A percentile compares a stretch with the other conserved stretches of the same genome.
These are phyloP conservation scores for Monomorium pharaonis DNA, from an alignment of 1,140 invertebrate genomes.

Conservation along the genomic window DNA sequence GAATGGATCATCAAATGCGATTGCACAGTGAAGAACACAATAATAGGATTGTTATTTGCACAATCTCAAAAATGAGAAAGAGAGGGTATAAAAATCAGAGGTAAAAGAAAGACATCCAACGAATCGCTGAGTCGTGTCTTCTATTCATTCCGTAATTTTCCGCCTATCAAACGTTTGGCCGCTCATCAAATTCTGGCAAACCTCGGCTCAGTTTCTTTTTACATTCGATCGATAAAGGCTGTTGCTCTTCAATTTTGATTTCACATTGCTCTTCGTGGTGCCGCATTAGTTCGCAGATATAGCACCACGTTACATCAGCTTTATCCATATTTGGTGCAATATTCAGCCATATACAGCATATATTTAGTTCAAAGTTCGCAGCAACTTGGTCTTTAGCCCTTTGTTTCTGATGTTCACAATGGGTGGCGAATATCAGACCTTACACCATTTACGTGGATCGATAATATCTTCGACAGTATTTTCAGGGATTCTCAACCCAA, in stretches of 20 bases:
- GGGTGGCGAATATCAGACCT: not conserved
- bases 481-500: not conserved
- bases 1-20: not conserved
- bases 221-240: slow-evolving; percentile 1
- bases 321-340: slow-evolving; percentile 23
- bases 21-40: not conserved
- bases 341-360: not conserved
- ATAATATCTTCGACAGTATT: slow-evolving; percentile 29
- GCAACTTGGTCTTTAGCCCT: slow-evolving; percentile 35
- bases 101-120: slow-evolving; percentile 20
- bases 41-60: slow-evolving; percentile 20
- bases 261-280: not conserved
- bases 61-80: slow-evolving; percentile 1
- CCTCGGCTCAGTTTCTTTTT: slow-evolving; percentile 1
- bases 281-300: not conserved
- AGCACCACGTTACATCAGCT: not conserved
- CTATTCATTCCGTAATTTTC: slow-evolving; percentile 69
- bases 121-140: slow-evolving; percentile 65
- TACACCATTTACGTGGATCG: slow-evolving; percentile 3
- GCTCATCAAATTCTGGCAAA: slow-evolving; percentile 30
- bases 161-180: slow-evolving; percentile 59
- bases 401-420: slow-evolving; percentile 18
- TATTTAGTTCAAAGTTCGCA: slow-evolving; percentile 35
- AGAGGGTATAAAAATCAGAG: slow-evolving; percentile 11
- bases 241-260: slow-evolving; percentile 18